phyloP scores from a whole-genome alignment of 2,888 invertebrate genomes.

The Nemotelus pantherinus region DNA sequence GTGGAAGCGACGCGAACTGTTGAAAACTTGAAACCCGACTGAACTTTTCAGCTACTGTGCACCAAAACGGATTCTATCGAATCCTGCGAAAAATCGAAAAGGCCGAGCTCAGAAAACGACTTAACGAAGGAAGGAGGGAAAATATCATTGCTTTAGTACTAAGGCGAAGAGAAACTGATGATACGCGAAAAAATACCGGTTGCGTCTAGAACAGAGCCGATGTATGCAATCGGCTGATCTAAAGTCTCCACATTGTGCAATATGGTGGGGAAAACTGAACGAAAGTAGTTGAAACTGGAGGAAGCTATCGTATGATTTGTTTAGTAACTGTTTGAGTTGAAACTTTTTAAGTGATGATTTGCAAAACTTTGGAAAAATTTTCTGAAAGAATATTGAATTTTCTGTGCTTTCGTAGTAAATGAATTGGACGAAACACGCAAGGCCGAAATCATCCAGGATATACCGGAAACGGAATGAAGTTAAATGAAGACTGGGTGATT shows the following conservation, averaged over 20 bases:
- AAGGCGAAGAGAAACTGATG: neutral
- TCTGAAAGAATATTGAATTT: neutral
- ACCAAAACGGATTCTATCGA: neutral
- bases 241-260: constrained; percentile 6
- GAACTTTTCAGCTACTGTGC: constrained; percentile 30
- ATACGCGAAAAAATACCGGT: constrained; percentile 17
- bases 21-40: constrained; percentile 39
- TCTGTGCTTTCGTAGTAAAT: too few relatives aligned
- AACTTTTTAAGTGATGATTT: too few relatives aligned
- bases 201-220: neutral
- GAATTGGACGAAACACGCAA: too few relatives aligned
- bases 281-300: neutral
- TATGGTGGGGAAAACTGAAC: constrained; percentile 7
- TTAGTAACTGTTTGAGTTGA: neutral
- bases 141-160: neutral
- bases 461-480: too few relatives aligned
- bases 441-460: too few relatives aligned
- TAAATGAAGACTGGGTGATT: too few relatives aligned
- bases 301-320: neutral
- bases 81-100: constrained; percentile 12
- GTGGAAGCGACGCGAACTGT: constrained; percentile 13
- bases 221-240: neutral
- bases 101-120: too few relatives aligned
- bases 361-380: neutral
- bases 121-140: constrained; percentile 6